Base-by-base conservation (phyloP, 2,888 invertebrate species). In the Platycheirus albimanus region DNA sequence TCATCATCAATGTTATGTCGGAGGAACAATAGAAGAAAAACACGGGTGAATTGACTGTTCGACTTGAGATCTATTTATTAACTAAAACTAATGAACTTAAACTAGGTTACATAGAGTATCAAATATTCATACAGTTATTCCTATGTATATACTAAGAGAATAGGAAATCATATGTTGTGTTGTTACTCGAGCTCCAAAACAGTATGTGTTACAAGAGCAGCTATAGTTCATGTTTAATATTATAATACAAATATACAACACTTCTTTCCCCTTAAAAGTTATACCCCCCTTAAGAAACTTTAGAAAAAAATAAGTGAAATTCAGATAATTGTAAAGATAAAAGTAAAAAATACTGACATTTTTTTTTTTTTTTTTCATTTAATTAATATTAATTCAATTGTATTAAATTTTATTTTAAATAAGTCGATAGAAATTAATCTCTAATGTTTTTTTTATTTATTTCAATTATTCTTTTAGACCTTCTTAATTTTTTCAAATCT, bases 401-500 rank as follows among this genome's bases (percentile, higher is more conserved):
- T 36, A 0, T 11, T 36, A 36, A 1, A 36, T 36, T 36, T 36
- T 36, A 36, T 36, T 36, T 11, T 10, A 24, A 24, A 24, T 24
- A 24, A 24, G 24, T 24, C 24, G 24, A 24, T 24, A 24, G 24
- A 24, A 24, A 24, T 24, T 24, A 24, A 24, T 24, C 24, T 24
- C 24, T 24, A 24, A 24, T 24, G 24, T 24, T 24, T 54, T 36
- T 33, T 54, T 36, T 13, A 17, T 19, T 54, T 30, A 36, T 19
- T 54, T 54, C 3, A 17, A 54, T 54, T 49, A 49, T n/a, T 54
- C 52, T 36, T 54, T 54, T 36, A 1, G 52, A 54, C 19, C 33
- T 36, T 54, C 54, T 54, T 54, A 54, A 54, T 7, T 54, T 54
- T 54, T 54, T 36, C 19, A 54, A 36, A 2, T 54, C 24, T 24